Evolutionary conservation across 2,888 invertebrate species (phyloP), one percentile per base, ranked within the genome.

Genomic region (Diaphora mendica): DNA sequence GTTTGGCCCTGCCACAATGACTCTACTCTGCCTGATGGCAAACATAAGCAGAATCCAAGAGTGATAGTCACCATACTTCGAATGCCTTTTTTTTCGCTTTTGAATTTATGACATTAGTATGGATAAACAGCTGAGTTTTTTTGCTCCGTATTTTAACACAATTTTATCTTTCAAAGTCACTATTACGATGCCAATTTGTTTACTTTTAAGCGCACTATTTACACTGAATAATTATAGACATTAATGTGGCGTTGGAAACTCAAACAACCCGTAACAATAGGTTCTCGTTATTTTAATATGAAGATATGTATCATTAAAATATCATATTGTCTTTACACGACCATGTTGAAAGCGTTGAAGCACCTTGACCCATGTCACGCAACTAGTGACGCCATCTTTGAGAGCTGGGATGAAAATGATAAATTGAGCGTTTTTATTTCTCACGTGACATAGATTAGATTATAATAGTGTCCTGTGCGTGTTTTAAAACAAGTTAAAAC

Each of bases 291-390:
- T 77, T 81, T 79, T 82, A 75, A 77, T 72, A 82, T 74, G 68
- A 72, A 73, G 80, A 82, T 82, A 80, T 75, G 20, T 62, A 85
- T 85, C 81, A 79, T 82, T 81, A 82, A 79, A 80, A 79, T 80
- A 76, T 79, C 80, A 74, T 84, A 86, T 88, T 87, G 88, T 89
- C 80, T 83, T 75, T 79, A 82, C 85, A 88, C 88, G 87, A 88
- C 77, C 83, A 76, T 73, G 75, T 79, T 75, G 76, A 87, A 84
- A 82, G 81, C 79, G 79, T 67, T 75, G 44, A 80, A 77, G 62
- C 68, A 72, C 85, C 86, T 88, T 86, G 84, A 82, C 77, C 83
- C 76, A 81, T 78, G 72, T 78, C 88, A 86, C 81, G 84, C 81
- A 66, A 83, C 64, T 66, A 77, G 71, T 77, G 76, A 74, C 70